Evolutionary conservation across 1,140 invertebrate genomes (phyloP), one percentile per base, ranked within the genome.

Genomic region (Hyposmocoma kahamanoa): DNA sequence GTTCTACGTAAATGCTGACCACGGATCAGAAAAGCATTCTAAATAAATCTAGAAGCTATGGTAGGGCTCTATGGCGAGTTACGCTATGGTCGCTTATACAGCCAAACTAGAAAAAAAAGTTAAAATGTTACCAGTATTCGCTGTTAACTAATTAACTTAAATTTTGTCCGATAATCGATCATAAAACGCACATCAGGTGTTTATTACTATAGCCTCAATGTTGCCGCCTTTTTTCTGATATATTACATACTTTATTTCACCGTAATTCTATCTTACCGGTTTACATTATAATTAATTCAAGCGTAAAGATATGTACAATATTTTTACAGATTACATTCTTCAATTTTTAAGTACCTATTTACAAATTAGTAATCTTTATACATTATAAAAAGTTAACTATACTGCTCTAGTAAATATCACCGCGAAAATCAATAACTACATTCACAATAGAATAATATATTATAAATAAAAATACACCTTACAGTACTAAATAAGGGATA

Each of bases 261-360:
- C 53, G 53, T 61, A 64, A 72, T 47, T 57, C 69, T 74, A 80
- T 66, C 72, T 77, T 80, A 78, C 55, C 51, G 50, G 54, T 64
- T 67, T 67, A 72, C 66, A 63, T 71, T 78, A 84, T 82, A 83
- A 85, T 84, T 83, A 76, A 85, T 75, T 56, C 72, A 83, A 83
- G 79, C 79, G 68, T 81, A 84, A 81, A 85, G 82, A 85, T 85
- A 85, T 85, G 82, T 85, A 85, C 82, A 85, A 81, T 81, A 80
- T 82, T 84, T 83, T 82, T 82, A 85, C 76, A 85, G 66, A 69
- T 80, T 80, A 83, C 71, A 73, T 76, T 41, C 67, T 42, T 50
- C 62, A 73, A 39, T 20, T 45, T 47, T 84, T 83, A 85, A 85
- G 82, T 85, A 85, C 78, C 79, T 85, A 85, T 85, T 84, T 85